These are phyloP conservation scores for Gymnoscopelus microlampas DNA, from an alignment of 2,797 vertebrate genomes.

Conservation along the genomic window DNA sequence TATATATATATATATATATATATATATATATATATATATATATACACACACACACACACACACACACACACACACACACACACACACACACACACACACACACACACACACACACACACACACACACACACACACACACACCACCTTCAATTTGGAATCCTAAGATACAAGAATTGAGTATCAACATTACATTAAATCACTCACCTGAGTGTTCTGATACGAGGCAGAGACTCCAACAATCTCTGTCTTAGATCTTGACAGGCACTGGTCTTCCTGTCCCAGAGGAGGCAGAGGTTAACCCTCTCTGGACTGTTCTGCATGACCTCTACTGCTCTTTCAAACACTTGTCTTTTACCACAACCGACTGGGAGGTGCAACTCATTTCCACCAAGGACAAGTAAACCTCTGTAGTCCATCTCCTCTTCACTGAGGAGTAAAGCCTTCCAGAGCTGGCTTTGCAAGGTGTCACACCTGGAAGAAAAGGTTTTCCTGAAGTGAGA, in stretches of 20 bases:
- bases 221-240: slow-evolving; percentile 27
- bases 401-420: neutral
- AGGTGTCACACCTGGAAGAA: slow-evolving; percentile 24
- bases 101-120: no score
- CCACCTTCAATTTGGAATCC: no score
- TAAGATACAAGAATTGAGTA: no score
- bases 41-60: no score
- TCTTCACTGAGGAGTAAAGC: slow-evolving; percentile 28
- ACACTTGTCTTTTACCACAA: slow-evolving; percentile 22
- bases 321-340: slow-evolving; percentile 41
- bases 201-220: slow-evolving; percentile 46
- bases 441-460: slow-evolving; percentile 43
- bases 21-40: no score
- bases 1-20: no score
- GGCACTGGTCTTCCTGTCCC: slow-evolving; percentile 2
- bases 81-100: no score
- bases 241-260: neutral
- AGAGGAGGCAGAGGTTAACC: slow-evolving; percentile 42
- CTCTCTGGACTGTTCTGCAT: slow-evolving; percentile 14
- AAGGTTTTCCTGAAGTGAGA: neutral
- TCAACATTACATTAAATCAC: no score
- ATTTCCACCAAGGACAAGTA: slow-evolving; percentile 32
- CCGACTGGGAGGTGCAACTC: slow-evolving; percentile 43
- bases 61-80: no score
- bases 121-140: no score